Base-by-base conservation (phyloP, 2,113 vertebrate genomes). In the Paratilapia polleni region DNA sequence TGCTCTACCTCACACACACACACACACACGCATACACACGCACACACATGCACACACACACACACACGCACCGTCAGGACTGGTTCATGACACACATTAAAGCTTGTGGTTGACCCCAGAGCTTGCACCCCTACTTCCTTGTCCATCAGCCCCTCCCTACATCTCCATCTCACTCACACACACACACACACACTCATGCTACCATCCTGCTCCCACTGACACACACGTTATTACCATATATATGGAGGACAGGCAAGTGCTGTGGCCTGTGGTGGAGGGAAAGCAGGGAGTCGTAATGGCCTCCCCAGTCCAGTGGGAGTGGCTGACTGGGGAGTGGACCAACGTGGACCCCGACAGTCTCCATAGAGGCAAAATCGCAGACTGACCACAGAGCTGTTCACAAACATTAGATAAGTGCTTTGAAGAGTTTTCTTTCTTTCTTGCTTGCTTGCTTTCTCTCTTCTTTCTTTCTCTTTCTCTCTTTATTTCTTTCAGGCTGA, bases 171-270 rank as follows among this genome's bases (percentile, higher is more conserved):
- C 77, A 64, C 70, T 75, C 75, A 31, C 83, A 60, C 77, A 64
- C 70, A 77, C 75, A 90, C 84, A 68, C 83, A 64, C 74, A 73
- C 80, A 76, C 77, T 88, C 84, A 70, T 82, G 11, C 54, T 14
- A 31, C 62, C 66, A 60, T 68, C 56, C 60, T 38, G 38, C 83
- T 90, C 79, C 82, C 31, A 80, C 63, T 24, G 58, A 90, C 88
- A 88, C 84, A 58, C 87, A 76, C 47, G 15, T 83, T 80, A 96
- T 96, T 96, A 94, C 86, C 95, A 96, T 95, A 94, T 95, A 96
- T 94, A 96, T 96, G 91, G 95, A 91, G 89, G 84, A 91, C 81
- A 68, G 82, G 76, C 78, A 17, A 87, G 86, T 70, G 83, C 80
- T 58, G 70, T n/a, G 28, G 86, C 89, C 88, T 83, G 89, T 83